Evolutionary conservation across 2,113 vertebrate species (phyloP).

Genomic region (Aptenodytes patagonicus): DNA sequence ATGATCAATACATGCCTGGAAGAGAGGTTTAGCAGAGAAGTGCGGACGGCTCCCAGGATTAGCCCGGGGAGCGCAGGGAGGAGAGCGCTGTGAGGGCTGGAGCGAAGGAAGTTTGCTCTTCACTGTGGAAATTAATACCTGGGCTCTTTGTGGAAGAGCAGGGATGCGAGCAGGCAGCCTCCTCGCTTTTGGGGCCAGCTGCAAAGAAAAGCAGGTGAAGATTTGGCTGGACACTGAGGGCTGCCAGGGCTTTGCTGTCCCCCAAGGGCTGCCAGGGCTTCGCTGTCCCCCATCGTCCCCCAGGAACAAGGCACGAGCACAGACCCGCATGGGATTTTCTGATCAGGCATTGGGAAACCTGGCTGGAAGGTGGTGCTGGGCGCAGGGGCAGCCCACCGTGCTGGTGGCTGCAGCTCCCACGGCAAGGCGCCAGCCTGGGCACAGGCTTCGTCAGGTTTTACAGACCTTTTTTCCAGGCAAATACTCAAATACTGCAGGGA

Average conservation of each 20-base stretch:
- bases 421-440: background rate
- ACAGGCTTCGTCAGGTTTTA: background rate
- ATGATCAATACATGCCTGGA: background rate
- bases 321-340: background rate
- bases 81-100: background rate
- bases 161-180: background rate
- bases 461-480: background rate
- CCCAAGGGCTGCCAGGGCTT: background rate
- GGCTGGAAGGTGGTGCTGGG: background rate
- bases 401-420: background rate
- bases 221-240: no score
- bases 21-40: background rate
- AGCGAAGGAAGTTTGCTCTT: background rate
- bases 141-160: background rate
- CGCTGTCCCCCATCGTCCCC: background rate
- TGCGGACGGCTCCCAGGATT: background rate
- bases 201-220: background rate
- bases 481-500: no score
- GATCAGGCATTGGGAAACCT: background rate
- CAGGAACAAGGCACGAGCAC: background rate
- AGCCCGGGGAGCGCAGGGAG: background rate
- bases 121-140: background rate
- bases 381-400: fast-evolving
- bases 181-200: background rate
- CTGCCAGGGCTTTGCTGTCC: background rate